These are phyloP conservation scores for Cyphomyrus plagiostoma DNA, from an alignment of 2,113 vertebrate genomes.

Conservation along the genomic window DNA sequence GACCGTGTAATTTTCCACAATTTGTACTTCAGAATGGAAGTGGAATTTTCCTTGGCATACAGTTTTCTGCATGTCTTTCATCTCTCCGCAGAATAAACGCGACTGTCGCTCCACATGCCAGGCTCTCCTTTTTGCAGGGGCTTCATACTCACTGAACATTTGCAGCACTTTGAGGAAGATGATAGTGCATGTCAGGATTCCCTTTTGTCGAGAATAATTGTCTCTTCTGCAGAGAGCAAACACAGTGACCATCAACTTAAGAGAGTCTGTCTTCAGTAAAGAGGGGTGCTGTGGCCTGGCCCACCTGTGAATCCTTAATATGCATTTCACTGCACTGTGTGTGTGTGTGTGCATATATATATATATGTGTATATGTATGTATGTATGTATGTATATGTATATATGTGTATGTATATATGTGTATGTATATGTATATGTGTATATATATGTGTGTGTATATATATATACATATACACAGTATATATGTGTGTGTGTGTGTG, in stretches of 20 bases:
- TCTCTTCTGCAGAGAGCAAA: conserved; percentile 44
- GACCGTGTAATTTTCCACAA: conserved; percentile 33
- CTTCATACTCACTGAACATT: conserved; percentile 42
- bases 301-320: conserved; percentile 64
- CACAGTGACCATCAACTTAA: conserved; percentile 45
- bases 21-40: conserved; percentile 52
- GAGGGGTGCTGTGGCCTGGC: conserved; percentile 44
- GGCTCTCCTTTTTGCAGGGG: conserved; percentile 29
- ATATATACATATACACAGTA: too few relatives aligned
- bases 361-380: too few relatives aligned
- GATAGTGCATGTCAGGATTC: conserved; percentile 31
- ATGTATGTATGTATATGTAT: background rate
- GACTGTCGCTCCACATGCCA: conserved; percentile 28
- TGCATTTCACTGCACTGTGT: conserved; percentile 25
- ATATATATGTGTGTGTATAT: too few relatives aligned
- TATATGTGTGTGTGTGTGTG: background rate
- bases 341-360: background rate
- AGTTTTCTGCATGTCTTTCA: conserved; percentile 54
- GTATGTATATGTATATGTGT: background rate
- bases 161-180: conserved; percentile 45
- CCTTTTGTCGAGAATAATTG: conserved; percentile 39
- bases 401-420: background rate
- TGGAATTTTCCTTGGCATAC: conserved; percentile 41
- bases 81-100: conserved; percentile 45
- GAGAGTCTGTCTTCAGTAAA: conserved; percentile 44